A percentile compares a stretch with the other conserved stretches of the same genome.
phyloP scores from a whole-genome alignment of 2,113 vertebrate genomes.

The Rhinopithecus roxellana region DNA sequence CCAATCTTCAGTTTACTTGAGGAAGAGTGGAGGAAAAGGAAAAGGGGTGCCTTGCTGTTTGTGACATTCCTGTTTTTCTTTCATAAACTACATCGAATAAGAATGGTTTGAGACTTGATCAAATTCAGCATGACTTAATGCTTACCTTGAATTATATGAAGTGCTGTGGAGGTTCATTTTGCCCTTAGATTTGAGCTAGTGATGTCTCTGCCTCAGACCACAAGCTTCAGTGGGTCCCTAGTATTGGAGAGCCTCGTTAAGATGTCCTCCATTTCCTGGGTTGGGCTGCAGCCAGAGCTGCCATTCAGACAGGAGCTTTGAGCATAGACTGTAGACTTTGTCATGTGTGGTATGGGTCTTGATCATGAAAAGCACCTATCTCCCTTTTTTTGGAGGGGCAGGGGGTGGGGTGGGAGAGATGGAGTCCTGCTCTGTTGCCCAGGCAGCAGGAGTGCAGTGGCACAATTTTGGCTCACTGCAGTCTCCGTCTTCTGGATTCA shows the following conservation, averaged over 20 bases:
- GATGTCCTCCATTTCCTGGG: neutral
- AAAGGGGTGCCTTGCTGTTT: neutral
- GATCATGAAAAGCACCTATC: neutral
- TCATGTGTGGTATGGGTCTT: rapidly evolving
- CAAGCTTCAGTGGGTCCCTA: neutral
- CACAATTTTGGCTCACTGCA: too few relatives aligned
- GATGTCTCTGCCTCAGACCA: neutral
- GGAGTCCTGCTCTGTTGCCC: too few relatives aligned
- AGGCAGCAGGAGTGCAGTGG: too few relatives aligned
- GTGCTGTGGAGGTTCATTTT: neutral
- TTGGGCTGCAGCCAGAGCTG: neutral
- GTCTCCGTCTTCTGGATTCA: too few relatives aligned
- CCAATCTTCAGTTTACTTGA: neutral
- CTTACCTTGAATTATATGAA: neutral
- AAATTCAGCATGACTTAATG: neutral
- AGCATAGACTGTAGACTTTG: neutral
- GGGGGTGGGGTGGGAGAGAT: too few relatives aligned
- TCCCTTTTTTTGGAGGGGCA: too few relatives aligned
- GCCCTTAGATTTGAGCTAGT: neutral
- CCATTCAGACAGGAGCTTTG: neutral
- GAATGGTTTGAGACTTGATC: neutral
- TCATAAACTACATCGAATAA: neutral
- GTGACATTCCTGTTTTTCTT: neutral
- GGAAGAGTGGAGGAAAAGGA: neutral
- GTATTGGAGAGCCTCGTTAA: neutral